These are phyloP conservation scores for Zeugodacus cucurbitae DNA, from an alignment of 1,140 invertebrate genomes.

Conservation along the genomic window DNA sequence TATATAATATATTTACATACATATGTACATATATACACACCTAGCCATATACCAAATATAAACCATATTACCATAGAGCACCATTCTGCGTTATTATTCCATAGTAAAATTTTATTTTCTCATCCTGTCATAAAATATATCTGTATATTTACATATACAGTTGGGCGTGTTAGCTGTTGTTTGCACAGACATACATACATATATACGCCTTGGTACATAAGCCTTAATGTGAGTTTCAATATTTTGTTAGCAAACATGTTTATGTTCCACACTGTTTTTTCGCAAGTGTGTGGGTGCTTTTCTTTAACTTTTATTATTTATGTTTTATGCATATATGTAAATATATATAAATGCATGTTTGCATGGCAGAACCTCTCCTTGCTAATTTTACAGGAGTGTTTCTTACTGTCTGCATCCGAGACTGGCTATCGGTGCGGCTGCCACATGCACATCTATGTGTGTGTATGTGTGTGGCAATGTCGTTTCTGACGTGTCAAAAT, in stretches of 20 bases:
- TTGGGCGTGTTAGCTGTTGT: not conserved
- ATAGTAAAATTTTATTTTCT: not conserved
- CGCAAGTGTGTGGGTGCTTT: not conserved
- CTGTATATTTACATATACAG: not conserved
- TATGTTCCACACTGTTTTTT: not conserved
- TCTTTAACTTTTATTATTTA: not conserved
- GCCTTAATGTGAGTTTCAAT: not conserved
- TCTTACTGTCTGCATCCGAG: not conserved
- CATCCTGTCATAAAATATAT: not conserved
- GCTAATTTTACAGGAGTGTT: constrained; percentile 19
- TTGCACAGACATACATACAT: not conserved
- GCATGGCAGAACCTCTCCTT: not conserved
- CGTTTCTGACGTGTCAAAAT: not conserved
- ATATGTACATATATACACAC: not conserved
- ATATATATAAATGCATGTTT: not conserved
- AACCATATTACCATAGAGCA: not conserved
- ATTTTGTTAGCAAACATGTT: not conserved
- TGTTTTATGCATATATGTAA: not conserved
- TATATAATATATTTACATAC: not conserved
- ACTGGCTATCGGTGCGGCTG: not conserved
- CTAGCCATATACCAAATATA: too few relatives aligned
- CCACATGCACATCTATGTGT: not conserved
- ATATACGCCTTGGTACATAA: not conserved
- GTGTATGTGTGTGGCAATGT: not conserved
- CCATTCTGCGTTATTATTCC: not conserved